Evolutionary conservation across 2,113 vertebrate genomes (phyloP).

Genomic region (Regulus satrapa): DNA sequence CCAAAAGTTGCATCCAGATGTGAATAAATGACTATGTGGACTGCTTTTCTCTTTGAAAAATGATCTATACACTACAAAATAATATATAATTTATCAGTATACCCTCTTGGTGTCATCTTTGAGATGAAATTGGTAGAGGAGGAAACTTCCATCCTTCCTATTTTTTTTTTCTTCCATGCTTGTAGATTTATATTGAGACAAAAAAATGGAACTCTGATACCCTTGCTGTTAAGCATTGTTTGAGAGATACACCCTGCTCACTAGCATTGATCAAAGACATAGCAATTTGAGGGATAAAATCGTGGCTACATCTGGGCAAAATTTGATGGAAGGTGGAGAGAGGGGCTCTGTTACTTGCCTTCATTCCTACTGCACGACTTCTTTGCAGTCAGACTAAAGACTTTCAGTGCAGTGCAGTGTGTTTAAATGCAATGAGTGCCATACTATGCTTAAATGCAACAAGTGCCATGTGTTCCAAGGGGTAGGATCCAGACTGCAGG

Average conservation of each 20-base stretch:
- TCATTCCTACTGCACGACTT: neutral
- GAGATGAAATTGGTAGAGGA: too few species aligned
- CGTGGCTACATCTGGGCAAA: neutral
- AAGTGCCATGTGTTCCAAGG: neutral
- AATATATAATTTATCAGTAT: neutral
- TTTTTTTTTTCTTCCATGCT: neutral
- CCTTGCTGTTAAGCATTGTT: neutral
- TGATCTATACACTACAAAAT: neutral
- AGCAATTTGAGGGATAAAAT: neutral
- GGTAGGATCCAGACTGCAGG: neutral
- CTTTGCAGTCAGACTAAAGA: neutral
- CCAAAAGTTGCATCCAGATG: neutral
- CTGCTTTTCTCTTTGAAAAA: slow-evolving; percentile 6
- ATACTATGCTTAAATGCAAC: neutral
- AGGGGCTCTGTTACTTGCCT: neutral
- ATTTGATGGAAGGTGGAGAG: neutral
- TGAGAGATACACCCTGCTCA: neutral
- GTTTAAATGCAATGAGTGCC: neutral
- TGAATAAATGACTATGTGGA: neutral
- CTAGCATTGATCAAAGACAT: neutral
- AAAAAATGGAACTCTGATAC: neutral
- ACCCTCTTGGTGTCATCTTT: neutral
- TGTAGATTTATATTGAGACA: neutral
- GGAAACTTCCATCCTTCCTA: neutral
- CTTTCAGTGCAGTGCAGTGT: neutral